Percentiles rank a stretch among this genome's conserved stretches.
Evolutionary conservation across 2,797 vertebrate genomes (phyloP).

Genomic region (Notolepis coatsorum): DNA sequence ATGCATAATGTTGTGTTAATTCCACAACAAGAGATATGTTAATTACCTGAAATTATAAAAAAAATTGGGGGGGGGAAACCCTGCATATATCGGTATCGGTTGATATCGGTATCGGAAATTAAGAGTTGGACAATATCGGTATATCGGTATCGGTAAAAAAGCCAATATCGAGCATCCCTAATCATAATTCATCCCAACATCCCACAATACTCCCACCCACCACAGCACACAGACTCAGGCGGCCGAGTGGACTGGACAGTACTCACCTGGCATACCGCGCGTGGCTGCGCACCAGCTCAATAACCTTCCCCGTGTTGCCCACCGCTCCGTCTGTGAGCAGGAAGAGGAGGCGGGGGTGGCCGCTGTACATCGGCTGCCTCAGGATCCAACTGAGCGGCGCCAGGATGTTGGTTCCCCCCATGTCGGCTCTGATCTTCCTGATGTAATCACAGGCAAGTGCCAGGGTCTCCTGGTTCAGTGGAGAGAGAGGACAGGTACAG

Average conservation of each 20-base stretch:
- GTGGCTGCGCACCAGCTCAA: constrained; percentile 89
- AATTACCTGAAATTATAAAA: no score
- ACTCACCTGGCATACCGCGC: constrained; percentile 87
- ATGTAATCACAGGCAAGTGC: constrained; percentile 88
- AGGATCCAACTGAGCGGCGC: constrained; percentile 89
- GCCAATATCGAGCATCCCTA: no score
- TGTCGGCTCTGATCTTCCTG: constrained; percentile 86
- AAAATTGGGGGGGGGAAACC: no score
- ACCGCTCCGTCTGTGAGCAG: constrained; percentile 86
- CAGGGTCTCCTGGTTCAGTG: constrained; percentile 84
- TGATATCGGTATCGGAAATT: no score
- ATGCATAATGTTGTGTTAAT: no score
- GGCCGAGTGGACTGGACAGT: background rate
- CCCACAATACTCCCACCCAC: no score
- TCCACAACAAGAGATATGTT: no score
- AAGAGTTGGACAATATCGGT: no score
- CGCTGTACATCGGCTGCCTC: constrained; percentile 86
- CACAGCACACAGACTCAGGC: background rate
- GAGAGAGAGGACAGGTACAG: background rate
- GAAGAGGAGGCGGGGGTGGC: constrained; percentile 92
- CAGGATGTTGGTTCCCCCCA: constrained; percentile 91
- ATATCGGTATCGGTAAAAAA: no score
- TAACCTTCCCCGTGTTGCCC: constrained; percentile 89
- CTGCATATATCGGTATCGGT: no score
- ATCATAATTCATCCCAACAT: no score